A percentile compares a stretch with the other conserved stretches of the same genome.
Evolutionary conservation across 2,888 invertebrate genomes (phyloP).

Genomic region (Eilema caniola): DNA sequence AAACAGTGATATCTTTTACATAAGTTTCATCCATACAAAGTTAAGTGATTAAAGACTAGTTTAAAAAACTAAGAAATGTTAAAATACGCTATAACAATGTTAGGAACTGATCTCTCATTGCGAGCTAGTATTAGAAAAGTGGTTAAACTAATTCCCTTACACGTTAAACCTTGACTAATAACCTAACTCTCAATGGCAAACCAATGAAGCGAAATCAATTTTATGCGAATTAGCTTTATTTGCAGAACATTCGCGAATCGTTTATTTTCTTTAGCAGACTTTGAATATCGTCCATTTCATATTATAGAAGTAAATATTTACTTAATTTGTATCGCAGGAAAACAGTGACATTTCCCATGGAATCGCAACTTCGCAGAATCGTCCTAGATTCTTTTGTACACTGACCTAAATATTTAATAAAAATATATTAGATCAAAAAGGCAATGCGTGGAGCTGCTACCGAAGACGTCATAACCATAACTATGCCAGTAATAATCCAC

Average conservation of each 20-base stretch:
- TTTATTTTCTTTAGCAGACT: not conserved
- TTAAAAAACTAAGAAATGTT: no score
- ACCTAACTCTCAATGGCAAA: not conserved
- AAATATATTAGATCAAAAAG: constrained; percentile 56
- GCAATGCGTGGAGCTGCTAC: constrained; percentile 45
- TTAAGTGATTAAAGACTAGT: no score
- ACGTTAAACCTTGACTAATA: constrained; percentile 12
- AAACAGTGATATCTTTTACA: not conserved
- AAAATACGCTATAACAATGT: not conserved
- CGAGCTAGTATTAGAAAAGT: not conserved
- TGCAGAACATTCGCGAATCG: constrained; percentile 12
- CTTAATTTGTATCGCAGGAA: constrained; percentile 16
- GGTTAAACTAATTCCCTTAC: not conserved
- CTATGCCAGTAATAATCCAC: constrained; percentile 57
- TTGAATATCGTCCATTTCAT: constrained; percentile 19
- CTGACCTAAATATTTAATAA: constrained; percentile 53
- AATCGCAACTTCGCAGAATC: constrained; percentile 36
- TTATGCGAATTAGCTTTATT: constrained; percentile 16
- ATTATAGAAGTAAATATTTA: constrained; percentile 22
- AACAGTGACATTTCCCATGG: constrained; percentile 42
- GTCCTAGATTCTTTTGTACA: constrained; percentile 22
- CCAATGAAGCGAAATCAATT: constrained; percentile 11
- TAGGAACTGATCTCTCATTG: not conserved
- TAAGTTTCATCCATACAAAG: not conserved
- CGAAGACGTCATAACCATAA: constrained; percentile 51